Conservation (phyloP, 2,888 invertebrate genomes). For the Callinectes sapidus region DNA sequence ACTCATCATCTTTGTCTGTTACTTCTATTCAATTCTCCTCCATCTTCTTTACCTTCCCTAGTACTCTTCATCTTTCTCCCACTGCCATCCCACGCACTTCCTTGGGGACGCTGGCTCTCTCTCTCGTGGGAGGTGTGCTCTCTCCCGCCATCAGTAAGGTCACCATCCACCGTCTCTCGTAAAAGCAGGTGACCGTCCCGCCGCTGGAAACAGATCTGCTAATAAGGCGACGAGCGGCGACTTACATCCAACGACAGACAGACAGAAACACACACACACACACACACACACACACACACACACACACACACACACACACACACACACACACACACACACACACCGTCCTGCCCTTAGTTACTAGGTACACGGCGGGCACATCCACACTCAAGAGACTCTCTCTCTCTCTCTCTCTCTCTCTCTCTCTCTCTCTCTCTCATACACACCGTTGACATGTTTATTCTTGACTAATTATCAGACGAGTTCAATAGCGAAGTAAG, state of each 20-base stretch:
- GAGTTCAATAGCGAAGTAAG: neutral
- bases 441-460: neutral
- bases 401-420: slow-evolving; percentile 46
- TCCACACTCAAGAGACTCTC: neutral
- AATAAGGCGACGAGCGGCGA: slow-evolving; percentile 17
- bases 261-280: neutral
- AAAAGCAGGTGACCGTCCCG: neutral
- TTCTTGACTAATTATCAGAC: neutral
- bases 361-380: neutral
- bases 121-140: neutral
- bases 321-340: neutral
- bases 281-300: neutral
- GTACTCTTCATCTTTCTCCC: neutral
- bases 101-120: neutral
- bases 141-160: neutral
- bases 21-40: neutral
- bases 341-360: neutral
- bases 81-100: neutral
- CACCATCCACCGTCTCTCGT: neutral
- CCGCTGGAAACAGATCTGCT: neutral
- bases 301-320: neutral
- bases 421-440: slow-evolving; percentile 44
- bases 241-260: neutral
- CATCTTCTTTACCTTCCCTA: neutral
- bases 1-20: neutral